Evolutionary conservation across 2,888 invertebrate species (phyloP).

Genomic region (Leptopilina syphax): DNA sequence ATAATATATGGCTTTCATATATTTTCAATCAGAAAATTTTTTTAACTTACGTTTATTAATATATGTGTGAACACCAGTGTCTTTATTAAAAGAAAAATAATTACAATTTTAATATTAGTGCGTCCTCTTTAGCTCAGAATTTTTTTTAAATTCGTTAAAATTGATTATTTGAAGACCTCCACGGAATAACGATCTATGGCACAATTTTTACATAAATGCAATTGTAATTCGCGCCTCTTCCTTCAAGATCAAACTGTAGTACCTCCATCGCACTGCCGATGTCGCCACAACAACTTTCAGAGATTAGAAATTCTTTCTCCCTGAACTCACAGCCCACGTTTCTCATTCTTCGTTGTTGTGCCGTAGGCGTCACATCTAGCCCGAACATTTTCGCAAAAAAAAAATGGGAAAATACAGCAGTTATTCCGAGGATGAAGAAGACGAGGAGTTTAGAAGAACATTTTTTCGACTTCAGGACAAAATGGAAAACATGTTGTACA

Average conservation of each 20-base stretch:
- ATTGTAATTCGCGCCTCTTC: conserved; percentile 8
- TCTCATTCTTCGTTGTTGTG: conserved; percentile 1
- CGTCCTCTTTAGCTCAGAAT: too few relatives aligned
- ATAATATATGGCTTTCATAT: too few relatives aligned
- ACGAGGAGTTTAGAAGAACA: background rate
- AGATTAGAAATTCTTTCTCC: background rate
- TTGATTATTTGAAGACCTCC: too few relatives aligned
- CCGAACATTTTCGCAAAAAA: background rate
- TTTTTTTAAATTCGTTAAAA: too few relatives aligned
- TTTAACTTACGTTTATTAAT: too few relatives aligned
- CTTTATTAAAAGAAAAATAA: too few relatives aligned
- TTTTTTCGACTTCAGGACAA: background rate
- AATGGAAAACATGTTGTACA: background rate
- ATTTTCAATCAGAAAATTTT: too few relatives aligned
- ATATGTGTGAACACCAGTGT: too few relatives aligned
- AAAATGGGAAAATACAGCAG: background rate
- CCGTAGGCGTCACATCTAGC: background rate
- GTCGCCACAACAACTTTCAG: conserved; percentile 6
- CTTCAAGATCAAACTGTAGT: background rate
- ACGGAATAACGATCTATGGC: too few relatives aligned
- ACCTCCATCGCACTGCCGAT: conserved; percentile 1
- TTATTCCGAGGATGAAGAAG: background rate
- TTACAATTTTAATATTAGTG: too few relatives aligned
- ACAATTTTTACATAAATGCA: too few relatives aligned
- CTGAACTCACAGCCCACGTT: background rate